A percentile compares a stretch with the other conserved stretches of the same genome.
Evolutionary conservation across 23 tunicate genomes (phyloP).

Genomic region (Aplidium turbinatum): DNA sequence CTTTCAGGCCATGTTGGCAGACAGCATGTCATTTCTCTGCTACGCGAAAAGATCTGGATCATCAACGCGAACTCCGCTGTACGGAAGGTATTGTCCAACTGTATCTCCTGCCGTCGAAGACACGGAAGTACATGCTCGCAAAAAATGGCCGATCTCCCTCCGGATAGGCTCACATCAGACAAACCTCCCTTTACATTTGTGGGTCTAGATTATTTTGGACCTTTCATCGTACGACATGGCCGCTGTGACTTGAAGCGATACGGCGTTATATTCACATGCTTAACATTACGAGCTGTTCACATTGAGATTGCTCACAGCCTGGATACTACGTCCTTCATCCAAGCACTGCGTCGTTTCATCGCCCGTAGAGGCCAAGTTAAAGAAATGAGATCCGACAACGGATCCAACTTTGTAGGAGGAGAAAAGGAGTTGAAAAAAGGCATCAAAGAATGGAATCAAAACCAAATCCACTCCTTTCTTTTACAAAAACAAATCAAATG

Average conservation of each 20-base stretch:
- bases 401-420: constrained; percentile 43
- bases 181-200: constrained; percentile 8
- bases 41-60: constrained; percentile 12
- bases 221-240: constrained; percentile 7
- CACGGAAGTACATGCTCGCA: not conserved
- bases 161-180: constrained; percentile 4
- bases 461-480: not conserved
- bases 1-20: constrained; percentile 21
- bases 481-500: constrained; percentile 28
- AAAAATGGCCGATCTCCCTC: constrained; percentile 18
- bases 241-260: constrained; percentile 4
- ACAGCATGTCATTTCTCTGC: not conserved
- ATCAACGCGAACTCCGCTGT: constrained; percentile 1
- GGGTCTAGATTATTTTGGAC: constrained; percentile 22
- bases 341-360: constrained; percentile 30
- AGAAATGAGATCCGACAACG: constrained; percentile 36
- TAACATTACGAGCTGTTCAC: constrained; percentile 5
- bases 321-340: constrained; percentile 21
- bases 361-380: constrained; percentile 34
- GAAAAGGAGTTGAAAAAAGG: constrained; percentile 19
- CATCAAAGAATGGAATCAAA: constrained; percentile 25
- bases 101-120: not conserved
- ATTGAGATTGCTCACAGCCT: constrained; percentile 13
- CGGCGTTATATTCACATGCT: constrained; percentile 14
- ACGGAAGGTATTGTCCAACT: not conserved